phyloP scores from a whole-genome alignment of 2,797 vertebrate genomes.

The Acropternis orthonyx region DNA sequence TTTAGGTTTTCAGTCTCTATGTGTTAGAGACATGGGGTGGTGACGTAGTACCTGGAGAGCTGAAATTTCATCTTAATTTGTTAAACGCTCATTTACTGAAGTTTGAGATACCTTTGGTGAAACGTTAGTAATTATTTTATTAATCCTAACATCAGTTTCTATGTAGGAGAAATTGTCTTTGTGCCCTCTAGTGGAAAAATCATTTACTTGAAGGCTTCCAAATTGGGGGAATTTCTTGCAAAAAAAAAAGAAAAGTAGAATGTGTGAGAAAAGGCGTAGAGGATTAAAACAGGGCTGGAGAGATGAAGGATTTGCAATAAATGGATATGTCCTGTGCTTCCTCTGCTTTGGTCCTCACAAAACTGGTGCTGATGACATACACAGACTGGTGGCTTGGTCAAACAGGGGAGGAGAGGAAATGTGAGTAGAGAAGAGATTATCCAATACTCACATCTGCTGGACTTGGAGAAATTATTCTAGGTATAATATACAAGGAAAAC shows the following conservation, averaged over 20 bases:
- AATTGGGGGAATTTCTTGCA: background rate
- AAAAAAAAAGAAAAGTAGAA: background rate
- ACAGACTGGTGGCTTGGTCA: background rate
- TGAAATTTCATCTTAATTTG: background rate
- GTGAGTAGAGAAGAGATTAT: background rate
- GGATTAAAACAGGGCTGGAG: background rate
- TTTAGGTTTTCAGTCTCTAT: background rate
- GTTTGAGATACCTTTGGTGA: background rate
- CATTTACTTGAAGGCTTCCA: background rate
- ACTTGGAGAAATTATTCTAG: background rate
- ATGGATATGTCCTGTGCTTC: background rate
- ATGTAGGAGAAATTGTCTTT: constrained; percentile 34
- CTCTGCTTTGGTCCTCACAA: background rate
- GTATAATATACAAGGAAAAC: background rate
- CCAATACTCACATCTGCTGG: background rate
- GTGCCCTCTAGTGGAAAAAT: constrained; percentile 67
- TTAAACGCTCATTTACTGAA: background rate
- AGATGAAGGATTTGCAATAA: background rate
- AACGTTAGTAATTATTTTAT: background rate
- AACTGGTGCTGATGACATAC: background rate
- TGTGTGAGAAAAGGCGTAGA: background rate
- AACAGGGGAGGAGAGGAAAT: background rate
- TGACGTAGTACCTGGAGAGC: background rate
- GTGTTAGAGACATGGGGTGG: background rate
- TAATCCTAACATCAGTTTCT: background rate